Percentiles rank a stretch among this genome's conserved stretches.
Evolutionary conservation across 1,140 invertebrate genomes (phyloP).

Genomic region (Frieseomelitta varia): DNA sequence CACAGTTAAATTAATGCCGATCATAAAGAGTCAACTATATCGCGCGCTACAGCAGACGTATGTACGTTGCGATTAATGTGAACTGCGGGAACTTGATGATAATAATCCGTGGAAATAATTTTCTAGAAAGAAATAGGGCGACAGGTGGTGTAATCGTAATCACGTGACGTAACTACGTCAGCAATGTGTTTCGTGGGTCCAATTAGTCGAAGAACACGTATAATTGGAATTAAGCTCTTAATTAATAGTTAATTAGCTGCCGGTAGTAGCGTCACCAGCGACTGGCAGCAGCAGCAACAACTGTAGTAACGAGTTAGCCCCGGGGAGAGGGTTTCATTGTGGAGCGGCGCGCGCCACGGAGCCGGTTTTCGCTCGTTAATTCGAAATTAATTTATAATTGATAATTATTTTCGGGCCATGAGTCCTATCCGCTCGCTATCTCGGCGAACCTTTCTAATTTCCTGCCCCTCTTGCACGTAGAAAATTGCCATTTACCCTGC

Average conservation of each 20-base stretch:
- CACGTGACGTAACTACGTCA: conserved; percentile 41
- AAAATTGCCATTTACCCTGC: conserved; percentile 48
- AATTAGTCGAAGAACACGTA: conserved; percentile 74
- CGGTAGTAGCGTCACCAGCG: conserved; percentile 49
- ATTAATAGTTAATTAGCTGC: conserved; percentile 77
- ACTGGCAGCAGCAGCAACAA: conserved; percentile 45
- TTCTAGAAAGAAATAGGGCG: conserved; percentile 16
- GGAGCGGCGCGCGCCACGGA: conserved; percentile 32
- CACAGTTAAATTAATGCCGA: no score
- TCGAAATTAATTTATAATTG: conserved; percentile 72
- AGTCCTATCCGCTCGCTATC: conserved; percentile 32
- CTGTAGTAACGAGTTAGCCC: conserved; percentile 67
- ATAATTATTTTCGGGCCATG: conserved; percentile 67
- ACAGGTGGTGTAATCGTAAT: background rate
- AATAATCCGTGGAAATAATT: conserved; percentile 23
- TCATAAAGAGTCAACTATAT: no score
- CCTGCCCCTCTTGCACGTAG: background rate
- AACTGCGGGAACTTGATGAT: no score
- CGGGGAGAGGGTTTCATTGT: conserved; percentile 68
- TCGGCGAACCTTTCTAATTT: conserved; percentile 21
- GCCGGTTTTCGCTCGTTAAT: conserved; percentile 68
- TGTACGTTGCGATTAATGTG: background rate
- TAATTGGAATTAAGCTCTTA: conserved; percentile 77
- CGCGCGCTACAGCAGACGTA: background rate
- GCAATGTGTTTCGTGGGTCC: conserved; percentile 68